These are phyloP conservation scores for Leptobrachium ailaonicum DNA, from an alignment of 2,113 vertebrate genomes.

Conservation along the genomic window DNA sequence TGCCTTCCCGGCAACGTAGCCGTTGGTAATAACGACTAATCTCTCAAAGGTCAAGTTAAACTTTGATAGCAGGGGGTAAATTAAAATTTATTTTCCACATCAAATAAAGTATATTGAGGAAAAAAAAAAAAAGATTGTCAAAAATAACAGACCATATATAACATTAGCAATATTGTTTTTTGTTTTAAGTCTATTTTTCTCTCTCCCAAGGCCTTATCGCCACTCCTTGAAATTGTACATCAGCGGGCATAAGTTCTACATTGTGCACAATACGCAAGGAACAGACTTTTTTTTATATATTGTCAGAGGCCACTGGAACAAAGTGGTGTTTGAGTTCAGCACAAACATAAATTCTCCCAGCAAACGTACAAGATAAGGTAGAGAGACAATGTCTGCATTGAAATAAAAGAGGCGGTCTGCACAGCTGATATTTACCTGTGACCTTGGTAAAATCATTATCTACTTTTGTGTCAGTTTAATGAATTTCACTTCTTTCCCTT, in stretches of 20 bases:
- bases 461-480: slow-evolving; percentile 34
- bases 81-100: too few relatives aligned
- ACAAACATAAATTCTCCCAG: slow-evolving; percentile 19
- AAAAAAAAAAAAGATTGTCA: too few relatives aligned
- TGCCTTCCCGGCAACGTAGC: too few relatives aligned
- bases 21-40: too few relatives aligned
- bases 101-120: too few relatives aligned
- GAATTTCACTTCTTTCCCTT: slow-evolving; percentile 6
- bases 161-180: too few relatives aligned
- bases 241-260: not conserved
- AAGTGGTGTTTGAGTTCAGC: slow-evolving; percentile 3
- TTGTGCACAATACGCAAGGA: not conserved
- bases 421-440: slow-evolving; percentile 26
- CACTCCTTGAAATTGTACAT: not conserved
- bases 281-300: not conserved
- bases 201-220: not conserved
- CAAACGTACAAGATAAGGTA: slow-evolving; percentile 24
- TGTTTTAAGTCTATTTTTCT: too few relatives aligned
- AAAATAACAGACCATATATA: too few relatives aligned
- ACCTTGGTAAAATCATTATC: slow-evolving; percentile 38
- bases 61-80: too few relatives aligned
- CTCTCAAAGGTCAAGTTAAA: too few relatives aligned
- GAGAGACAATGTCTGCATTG: slow-evolving; percentile 8
- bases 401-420: slow-evolving; percentile 1
- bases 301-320: slow-evolving; percentile 17